Conservation (phyloP, 2,888 invertebrate species). For the Tipula lateralis region DNA sequence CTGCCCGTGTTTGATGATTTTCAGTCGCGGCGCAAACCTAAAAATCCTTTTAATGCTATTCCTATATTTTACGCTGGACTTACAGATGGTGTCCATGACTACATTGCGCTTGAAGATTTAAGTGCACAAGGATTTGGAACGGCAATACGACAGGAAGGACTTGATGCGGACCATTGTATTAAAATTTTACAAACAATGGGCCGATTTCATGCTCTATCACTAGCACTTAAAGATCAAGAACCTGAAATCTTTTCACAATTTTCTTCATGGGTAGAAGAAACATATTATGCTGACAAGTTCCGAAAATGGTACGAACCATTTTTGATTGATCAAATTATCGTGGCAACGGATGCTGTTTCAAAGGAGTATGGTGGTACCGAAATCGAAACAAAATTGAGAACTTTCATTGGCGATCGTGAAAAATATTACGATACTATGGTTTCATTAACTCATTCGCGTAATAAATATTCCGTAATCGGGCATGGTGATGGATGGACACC, state of each 20-base stretch:
- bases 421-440: conserved; percentile 52
- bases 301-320: conserved; percentile 57
- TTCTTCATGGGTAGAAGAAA: conserved; percentile 50
- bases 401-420: conserved; percentile 53
- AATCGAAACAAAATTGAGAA: conserved; percentile 55
- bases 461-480: conserved; percentile 55
- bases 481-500: conserved; percentile 74
- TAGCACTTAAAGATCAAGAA: conserved; percentile 56
- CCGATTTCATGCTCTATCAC: conserved; percentile 57
- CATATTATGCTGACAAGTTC: conserved; percentile 54
- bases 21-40: conserved; percentile 40
- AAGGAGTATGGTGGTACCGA: conserved; percentile 58
- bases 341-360: conserved; percentile 60
- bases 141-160: conserved; percentile 51
- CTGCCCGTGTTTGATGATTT: conserved; percentile 44
- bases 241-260: conserved; percentile 51
- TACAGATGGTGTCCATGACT: conserved; percentile 55
- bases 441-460: conserved; percentile 44
- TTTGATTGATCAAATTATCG: conserved; percentile 51
- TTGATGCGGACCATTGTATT: conserved; percentile 52
- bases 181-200: conserved; percentile 53
- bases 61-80: conserved; percentile 49
- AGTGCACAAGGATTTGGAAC: conserved; percentile 49
- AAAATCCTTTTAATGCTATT: conserved; percentile 53
- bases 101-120: conserved; percentile 56